Base-by-base conservation (phyloP, 2,888 invertebrate species). In the Thalpophila matura region DNA sequence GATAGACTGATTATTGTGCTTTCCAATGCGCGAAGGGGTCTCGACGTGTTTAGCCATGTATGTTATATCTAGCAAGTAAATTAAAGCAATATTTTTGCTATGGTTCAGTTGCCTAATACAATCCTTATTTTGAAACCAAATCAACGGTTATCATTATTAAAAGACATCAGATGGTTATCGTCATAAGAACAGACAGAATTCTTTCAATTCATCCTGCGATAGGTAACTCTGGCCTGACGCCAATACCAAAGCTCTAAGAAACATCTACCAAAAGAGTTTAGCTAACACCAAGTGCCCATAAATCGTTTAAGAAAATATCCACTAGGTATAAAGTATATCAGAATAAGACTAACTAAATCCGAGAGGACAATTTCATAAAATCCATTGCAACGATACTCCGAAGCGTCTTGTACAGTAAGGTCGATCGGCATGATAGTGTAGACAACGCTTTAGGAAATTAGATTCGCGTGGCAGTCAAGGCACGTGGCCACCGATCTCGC, bases 361-460 rank as follows among this genome's bases (percentile, higher is more conserved):
- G 26, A 14, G 40, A 40, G 31, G 27, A 68, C 61, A 56, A 74
- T 71, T 74, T 58, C 50, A 64, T 75, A 54, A 68, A 60, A 56
- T 43, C 29, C 33, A 50, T 77, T 31, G 58, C 55, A 60, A 71
- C 38, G 63, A 71, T 58, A 74, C 42, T 62, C 43, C 64, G 33
- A 60, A 68, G 45, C 22, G 35, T 47, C 56, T 59, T 62, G 73
- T 66, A 66, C 58, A 46, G 40, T 42, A 54, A 65, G 69, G 59
- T 54, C 53, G 74, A 74, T 78, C 24, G 54, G 27, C 38, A 64
- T 83, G 86, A 85, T 84, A 84, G 85, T 81, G 83, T 79, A 90
- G 90, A 91, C 90, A 91, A 91, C 88, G 89, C 85, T 86, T 86
- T 89, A 85, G 90, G 90, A 91, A 92, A 92, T 92, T 90, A 91